Evolutionary conservation across 2,113 vertebrate genomes (phyloP).

Genomic region (Apteryx mantelli): DNA sequence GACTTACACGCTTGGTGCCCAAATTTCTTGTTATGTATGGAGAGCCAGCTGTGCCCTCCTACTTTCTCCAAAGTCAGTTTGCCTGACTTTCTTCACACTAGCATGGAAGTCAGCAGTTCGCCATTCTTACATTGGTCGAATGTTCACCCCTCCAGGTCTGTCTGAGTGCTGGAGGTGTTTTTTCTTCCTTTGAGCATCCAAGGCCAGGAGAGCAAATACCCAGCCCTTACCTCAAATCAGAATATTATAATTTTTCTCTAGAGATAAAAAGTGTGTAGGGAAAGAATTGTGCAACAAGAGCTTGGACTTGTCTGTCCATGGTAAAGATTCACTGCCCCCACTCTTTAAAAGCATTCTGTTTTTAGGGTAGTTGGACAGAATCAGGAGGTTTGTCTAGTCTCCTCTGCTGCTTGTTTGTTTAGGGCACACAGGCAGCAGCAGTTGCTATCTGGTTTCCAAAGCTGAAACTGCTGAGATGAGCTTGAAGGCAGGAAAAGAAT

Average conservation of each 20-base stretch:
- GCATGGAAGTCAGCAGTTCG: no score
- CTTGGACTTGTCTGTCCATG: no score
- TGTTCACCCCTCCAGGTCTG: neutral
- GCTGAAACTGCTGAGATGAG: neutral
- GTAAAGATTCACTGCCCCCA: neutral
- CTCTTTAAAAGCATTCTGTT: neutral
- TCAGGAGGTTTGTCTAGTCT: slow-evolving; percentile 48
- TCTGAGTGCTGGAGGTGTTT: neutral
- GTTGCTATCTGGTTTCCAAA: neutral
- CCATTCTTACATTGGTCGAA: no score
- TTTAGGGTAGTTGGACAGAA: slow-evolving; percentile 10
- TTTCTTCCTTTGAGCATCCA: neutral
- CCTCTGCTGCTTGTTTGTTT: neutral
- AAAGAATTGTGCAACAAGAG: no score
- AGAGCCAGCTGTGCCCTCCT: neutral
- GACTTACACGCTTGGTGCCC: neutral
- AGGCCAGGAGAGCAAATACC: no score
- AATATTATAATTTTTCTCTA: no score
- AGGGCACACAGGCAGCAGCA: neutral
- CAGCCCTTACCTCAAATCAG: no score
- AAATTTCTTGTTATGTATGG: neutral
- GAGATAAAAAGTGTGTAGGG: no score
- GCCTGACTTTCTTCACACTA: no score
- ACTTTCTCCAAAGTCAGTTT: no score
- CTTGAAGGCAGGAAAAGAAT: neutral